Evolutionary conservation across 2,888 invertebrate species (phyloP).

Genomic region (Caenorhabditis sinica): DNA sequence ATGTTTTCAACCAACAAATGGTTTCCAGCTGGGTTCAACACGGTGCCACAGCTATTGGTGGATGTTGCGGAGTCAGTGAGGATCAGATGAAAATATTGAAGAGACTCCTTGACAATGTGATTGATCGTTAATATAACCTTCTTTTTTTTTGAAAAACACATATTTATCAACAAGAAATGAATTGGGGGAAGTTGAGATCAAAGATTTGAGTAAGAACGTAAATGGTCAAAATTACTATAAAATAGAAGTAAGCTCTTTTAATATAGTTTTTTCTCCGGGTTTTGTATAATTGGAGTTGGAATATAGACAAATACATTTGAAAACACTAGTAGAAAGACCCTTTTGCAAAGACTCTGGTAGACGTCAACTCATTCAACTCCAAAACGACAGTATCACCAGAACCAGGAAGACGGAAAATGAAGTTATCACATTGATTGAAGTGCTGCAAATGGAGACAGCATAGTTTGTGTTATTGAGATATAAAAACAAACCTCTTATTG

Average conservation of each 20-base stretch:
- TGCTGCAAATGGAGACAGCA: constrained; percentile 1
- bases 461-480: neutral
- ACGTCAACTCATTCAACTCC: neutral
- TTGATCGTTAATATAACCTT: too few species aligned
- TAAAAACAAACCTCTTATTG: constrained; percentile 47
- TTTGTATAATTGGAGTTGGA: neutral
- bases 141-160: neutral
- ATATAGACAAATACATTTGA: neutral
- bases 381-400: constrained; percentile 12
- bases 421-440: constrained; percentile 24
- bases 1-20: constrained; percentile 19
- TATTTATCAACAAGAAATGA: constrained; percentile 8
- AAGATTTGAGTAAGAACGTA: neutral
- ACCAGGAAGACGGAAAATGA: constrained; percentile 4
- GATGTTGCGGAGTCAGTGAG: constrained; percentile 50
- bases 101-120: constrained; percentile 5
- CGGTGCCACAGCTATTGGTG: constrained; percentile 59
- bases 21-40: constrained; percentile 21
- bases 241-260: constrained; percentile 2
- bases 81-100: constrained; percentile 9
- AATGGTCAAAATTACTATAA: neutral
- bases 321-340: constrained; percentile 22
- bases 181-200: constrained; percentile 1
- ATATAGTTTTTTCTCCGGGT: neutral
- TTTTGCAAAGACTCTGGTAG: constrained; percentile 14